phyloP scores from a whole-genome alignment of 2,113 vertebrate species.

The Phalacrocorax carbo region DNA sequence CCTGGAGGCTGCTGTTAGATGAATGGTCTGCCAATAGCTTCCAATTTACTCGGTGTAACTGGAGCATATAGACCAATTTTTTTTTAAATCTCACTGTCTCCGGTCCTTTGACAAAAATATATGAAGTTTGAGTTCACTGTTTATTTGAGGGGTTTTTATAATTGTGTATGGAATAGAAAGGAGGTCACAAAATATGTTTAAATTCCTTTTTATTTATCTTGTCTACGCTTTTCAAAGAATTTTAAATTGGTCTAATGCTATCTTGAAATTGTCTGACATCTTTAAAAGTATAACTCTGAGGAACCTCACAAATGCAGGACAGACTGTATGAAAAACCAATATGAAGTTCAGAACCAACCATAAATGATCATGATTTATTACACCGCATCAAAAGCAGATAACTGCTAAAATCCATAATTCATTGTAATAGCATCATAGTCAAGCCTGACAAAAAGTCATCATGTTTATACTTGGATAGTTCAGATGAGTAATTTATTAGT shows the following conservation, averaged over 20 bases:
- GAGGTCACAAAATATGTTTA: background rate
- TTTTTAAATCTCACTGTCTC: background rate
- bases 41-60: background rate
- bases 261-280: background rate
- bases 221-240: background rate
- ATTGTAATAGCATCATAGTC: slow-evolving; percentile 19
- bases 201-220: background rate
- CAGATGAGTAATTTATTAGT: slow-evolving; percentile 54
- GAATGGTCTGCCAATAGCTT: background rate
- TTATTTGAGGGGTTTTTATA: background rate
- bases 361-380: slow-evolving; percentile 18
- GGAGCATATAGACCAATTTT: background rate
- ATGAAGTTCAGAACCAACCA: background rate
- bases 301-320: background rate
- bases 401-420: slow-evolving; percentile 34
- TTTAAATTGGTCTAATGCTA: background rate
- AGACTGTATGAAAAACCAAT: background rate
- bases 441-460: slow-evolving; percentile 47
- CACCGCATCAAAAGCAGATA: slow-evolving; percentile 18
- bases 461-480: slow-evolving; percentile 25
- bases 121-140: background rate
- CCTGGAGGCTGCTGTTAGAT: background rate
- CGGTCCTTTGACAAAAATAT: background rate
- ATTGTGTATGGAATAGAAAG: background rate
- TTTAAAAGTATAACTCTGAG: background rate